Evolutionary conservation across 2,113 vertebrate species (phyloP).

Genomic region (Pampusana beccarii): DNA sequence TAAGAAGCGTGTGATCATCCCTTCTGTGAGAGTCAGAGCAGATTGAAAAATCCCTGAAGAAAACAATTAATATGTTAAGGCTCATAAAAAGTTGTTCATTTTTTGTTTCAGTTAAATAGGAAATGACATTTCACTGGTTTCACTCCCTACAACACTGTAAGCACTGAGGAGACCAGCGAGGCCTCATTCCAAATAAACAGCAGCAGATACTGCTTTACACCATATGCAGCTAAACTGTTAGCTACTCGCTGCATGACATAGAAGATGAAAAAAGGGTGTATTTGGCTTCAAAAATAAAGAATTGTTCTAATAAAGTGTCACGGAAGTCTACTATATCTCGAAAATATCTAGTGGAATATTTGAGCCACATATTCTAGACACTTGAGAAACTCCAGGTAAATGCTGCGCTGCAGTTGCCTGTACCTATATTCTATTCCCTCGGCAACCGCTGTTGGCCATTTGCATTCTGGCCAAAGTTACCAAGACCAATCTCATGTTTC

Average conservation of each 20-base stretch:
- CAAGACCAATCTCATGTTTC: background rate
- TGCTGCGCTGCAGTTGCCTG: background rate
- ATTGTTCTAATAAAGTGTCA: background rate
- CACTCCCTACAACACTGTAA: background rate
- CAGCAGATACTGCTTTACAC: background rate
- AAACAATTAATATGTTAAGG: background rate
- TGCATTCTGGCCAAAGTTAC: background rate
- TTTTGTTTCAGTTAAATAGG: background rate
- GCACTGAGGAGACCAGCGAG: background rate
- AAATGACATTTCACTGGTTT: background rate
- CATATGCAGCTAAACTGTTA: background rate
- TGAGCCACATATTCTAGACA: background rate
- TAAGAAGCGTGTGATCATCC: background rate
- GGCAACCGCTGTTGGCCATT: background rate
- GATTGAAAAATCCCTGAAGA: background rate
- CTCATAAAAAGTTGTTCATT: background rate
- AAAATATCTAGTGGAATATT: background rate
- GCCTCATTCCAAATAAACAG: background rate
- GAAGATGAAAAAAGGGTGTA: background rate
- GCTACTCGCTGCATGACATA: rapidly evolving
- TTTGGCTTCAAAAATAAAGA: background rate
- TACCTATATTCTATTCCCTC: background rate
- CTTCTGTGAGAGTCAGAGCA: background rate
- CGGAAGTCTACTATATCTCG: background rate
- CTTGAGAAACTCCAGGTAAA: background rate